Evolutionary conservation across 2,797 vertebrate genomes (phyloP), one percentile per base, ranked within the genome.

Genomic region (Nannoperca obscura): DNA sequence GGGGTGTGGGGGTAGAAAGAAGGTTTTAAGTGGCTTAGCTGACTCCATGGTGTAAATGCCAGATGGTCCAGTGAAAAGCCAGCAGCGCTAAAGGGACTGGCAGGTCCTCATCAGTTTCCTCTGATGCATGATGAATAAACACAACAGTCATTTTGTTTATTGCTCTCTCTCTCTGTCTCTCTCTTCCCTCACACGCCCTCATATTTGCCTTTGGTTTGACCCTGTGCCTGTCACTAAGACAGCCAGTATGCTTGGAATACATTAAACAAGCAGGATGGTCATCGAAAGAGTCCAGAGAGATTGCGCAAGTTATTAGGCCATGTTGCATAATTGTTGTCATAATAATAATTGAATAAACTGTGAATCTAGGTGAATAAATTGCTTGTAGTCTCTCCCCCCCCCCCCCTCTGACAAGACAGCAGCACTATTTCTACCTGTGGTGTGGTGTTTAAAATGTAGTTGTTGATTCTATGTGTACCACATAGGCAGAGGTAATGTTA

Each of bases 11-110:
- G 50, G 78, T 34, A 70, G 54, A 73, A 79, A 78, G 49, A 52
- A 38, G 60, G 66, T 83, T 90, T 88, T 74, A 83, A 91, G 77
- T 90, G 84, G 85, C 78, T 91, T 77, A 86, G 84, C 76, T 74
- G 78, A 88, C 65, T 84, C 54, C 77, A 4, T 74, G 67, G 77
- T 82, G 77, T 87, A 86, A 91, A 87, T 84, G 84, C 77, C 90
- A 91, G 85, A 88, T 89, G 89, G 87, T 88, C 60, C 24, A 83
- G 86, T 88, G 60, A 84, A 85, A 90, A 86, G 69, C 80, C 77
- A 85, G 84, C 82, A 73, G 66, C 78, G 84, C 81, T 78, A 79
- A 84, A 89, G 71, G 81, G 81, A 86, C 89, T 82, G 78, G 78
- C 82, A 80, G 90, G 82, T 84, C 78, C 66, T 86, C 72, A 71